Evolutionary conservation across 2,113 vertebrate genomes (phyloP).

Genomic region (Hoplias malabaricus): DNA sequence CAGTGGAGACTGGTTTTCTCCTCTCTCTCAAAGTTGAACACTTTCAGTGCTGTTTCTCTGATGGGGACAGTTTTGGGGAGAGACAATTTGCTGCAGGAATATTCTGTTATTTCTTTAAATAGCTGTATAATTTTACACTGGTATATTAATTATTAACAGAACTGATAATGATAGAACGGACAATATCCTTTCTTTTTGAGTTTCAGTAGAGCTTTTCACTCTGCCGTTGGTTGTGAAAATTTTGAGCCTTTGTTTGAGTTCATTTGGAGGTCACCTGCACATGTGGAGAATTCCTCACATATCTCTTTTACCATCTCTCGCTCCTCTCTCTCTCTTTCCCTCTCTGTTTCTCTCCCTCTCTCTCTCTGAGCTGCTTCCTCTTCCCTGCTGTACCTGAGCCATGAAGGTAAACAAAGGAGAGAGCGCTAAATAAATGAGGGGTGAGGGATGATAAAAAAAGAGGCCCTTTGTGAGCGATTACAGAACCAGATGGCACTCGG

Average conservation of each 20-base stretch:
- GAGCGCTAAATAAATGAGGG: slow-evolving; percentile 58
- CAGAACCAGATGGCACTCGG: slow-evolving; percentile 52
- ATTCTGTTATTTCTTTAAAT: too few relatives aligned
- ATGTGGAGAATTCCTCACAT: slow-evolving; percentile 52
- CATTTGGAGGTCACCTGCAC: slow-evolving; percentile 62
- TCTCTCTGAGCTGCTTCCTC: slow-evolving; percentile 30
- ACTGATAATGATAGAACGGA: too few relatives aligned
- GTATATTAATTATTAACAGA: too few relatives aligned
- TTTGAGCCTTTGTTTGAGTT: slow-evolving; percentile 55
- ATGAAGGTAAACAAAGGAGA: slow-evolving; percentile 54
- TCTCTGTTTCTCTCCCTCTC: slow-evolving; percentile 32
- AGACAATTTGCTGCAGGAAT: too few relatives aligned
- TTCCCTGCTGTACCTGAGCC: slow-evolving; percentile 53
- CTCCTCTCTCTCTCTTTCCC: slow-evolving; percentile 14
- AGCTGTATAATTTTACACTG: too few relatives aligned
- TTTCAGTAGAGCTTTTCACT: too few relatives aligned
- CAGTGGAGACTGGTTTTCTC: too few relatives aligned
- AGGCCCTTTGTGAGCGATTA: slow-evolving; percentile 61
- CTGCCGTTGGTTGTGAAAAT: too few relatives aligned
- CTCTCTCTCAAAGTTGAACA: too few relatives aligned
- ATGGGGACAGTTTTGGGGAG: too few relatives aligned
- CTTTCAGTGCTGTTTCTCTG: too few relatives aligned
- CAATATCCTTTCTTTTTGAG: too few relatives aligned
- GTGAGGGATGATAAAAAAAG: slow-evolving; percentile 53
- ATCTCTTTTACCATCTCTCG: slow-evolving; percentile 23